Base-by-base conservation (phyloP, 2,888 invertebrate genomes). In the Prenolepis imparis region DNA sequence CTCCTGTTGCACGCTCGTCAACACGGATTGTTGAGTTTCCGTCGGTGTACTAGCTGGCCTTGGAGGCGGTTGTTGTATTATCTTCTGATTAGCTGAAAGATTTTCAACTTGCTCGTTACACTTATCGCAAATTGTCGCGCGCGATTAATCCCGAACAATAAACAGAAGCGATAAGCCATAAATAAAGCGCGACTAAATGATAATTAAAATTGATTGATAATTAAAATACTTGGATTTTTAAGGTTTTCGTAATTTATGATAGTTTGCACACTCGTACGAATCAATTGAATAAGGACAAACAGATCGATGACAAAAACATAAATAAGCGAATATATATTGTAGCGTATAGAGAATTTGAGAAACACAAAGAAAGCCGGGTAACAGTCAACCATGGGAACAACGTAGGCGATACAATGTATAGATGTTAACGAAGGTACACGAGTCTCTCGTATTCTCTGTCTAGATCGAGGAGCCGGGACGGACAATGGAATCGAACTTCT, bases 1-100 rank as follows among this genome's bases (percentile, higher is more conserved):
- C 91, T 97, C 96, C 90, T 96, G 95, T 92, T 96, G 95, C 68
- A 96, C 95, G 87, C 96, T 95, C 87, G 95, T 95, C 74, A 96
- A 89, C 41, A 96, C 95, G 52, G 96, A 95, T 93, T 96, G 95
- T 93, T 96, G 94, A 87, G 96, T 95, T 91, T 95, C 94, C 21
- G 95, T 94, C 1, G 95, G 94, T 5, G 95, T 94, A 61, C 93
- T 94, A 2, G 91, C 92, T 21, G 94, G 92, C 84, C 94, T 92
- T 15, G 94, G 92, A n/a, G 92, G 88, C 18, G 94, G 90, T 68
- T 93, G 93, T 66, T 92, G 91, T 82, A 92, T 92, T 44, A 93
- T 91, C 84, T 94, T 93, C 82, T 93, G 94, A 85, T 91, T 93
- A 28, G 94, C 95, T 95, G 89, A 39, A 88, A 87, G 83, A 80